Base-by-base conservation (phyloP, 2,888 invertebrate genomes). In the Drosophila mercatorum region DNA sequence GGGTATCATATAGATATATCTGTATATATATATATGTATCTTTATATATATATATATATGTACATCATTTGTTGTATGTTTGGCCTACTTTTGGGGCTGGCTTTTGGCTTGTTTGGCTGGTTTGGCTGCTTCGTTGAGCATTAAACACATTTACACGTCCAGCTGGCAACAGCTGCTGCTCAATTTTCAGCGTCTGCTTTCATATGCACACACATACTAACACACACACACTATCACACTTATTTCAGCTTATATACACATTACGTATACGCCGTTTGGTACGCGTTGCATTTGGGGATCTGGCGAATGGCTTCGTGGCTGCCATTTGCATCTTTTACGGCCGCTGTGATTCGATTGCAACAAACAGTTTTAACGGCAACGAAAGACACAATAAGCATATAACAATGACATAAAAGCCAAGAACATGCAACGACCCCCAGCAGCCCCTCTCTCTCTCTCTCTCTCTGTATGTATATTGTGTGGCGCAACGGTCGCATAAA, bases 141-240 rank as follows among this genome's bases (percentile, higher is more conserved):
- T 71, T 84, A 77, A 82, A 44, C 84, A 73, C 80, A 84, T 74
- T 83, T 78, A 72, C 83, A 85, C 83, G 78, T 83, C 83, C 83
- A 83, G 78, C 81, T 86, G 83, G 83, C 83, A 83, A 83, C 83
- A 83, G 83, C 83, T 83, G 83, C 78, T 83, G 75, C 70, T 83
- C 51, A 78, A 78, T 67, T 72, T 73, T 53, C 57, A 64, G 71
- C 73, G 70, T 72, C 70, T 70, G 63, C 71, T 69, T 63, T 61
- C 74, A 74, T 71, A 76, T 73, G 62, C 75, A 59, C n/a, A 34
- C 17, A 31, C 31, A 55, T n/a, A n/a, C 31, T 43, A 5, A 56
- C 22, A 44, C 14, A 44, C 7, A 44, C n/a, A 26, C 28, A 1
- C 14, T 26, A 26, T 8, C 17, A 22, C 22, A 22, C 22, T 22